Conservation (phyloP, 1,140 invertebrate species). For the Danaus melanippus region DNA sequence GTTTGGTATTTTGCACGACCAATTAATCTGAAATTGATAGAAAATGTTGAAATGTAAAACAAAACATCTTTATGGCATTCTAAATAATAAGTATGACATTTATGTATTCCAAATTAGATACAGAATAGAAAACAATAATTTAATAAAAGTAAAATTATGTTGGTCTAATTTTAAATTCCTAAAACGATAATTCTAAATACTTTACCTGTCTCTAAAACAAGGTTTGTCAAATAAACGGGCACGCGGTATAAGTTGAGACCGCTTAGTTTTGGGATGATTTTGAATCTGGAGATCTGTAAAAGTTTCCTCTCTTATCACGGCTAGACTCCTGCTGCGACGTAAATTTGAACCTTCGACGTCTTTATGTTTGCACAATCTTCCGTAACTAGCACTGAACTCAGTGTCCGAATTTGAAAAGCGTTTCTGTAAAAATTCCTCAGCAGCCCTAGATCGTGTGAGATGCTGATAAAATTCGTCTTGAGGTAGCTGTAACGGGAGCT, state of each 20-base stretch:
- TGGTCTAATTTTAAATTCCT: no score
- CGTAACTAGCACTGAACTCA: slow-evolving; percentile 63
- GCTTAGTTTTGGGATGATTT: slow-evolving; percentile 74
- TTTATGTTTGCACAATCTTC: slow-evolving; percentile 64
- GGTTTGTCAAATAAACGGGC: slow-evolving; percentile 82
- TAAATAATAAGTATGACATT: slow-evolving; percentile 4
- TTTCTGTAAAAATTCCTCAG: slow-evolving; percentile 61
- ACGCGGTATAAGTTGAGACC: slow-evolving; percentile 82
- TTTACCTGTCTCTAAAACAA: slow-evolving; percentile 78
- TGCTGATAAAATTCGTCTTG: slow-evolving; percentile 69
- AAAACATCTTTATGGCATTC: not conserved
- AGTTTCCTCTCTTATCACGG: slow-evolving; percentile 83
- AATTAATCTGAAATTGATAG: slow-evolving; percentile 56
- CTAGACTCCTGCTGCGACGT: slow-evolving; percentile 80
- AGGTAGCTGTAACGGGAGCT: slow-evolving; percentile 55
- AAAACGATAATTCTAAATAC: no score
- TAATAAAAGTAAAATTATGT: no score
- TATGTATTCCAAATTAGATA: slow-evolving; percentile 10
- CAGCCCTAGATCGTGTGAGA: slow-evolving; percentile 58
- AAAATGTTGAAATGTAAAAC: slow-evolving; percentile 4
- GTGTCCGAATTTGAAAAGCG: slow-evolving; percentile 61
- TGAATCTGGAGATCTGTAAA: slow-evolving; percentile 77
- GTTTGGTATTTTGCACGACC: slow-evolving; percentile 67
- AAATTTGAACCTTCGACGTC: slow-evolving; percentile 75
- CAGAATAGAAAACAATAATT: not conserved